phyloP scores from a whole-genome alignment of 2,888 invertebrate species.

The Galeruca laticollis region DNA sequence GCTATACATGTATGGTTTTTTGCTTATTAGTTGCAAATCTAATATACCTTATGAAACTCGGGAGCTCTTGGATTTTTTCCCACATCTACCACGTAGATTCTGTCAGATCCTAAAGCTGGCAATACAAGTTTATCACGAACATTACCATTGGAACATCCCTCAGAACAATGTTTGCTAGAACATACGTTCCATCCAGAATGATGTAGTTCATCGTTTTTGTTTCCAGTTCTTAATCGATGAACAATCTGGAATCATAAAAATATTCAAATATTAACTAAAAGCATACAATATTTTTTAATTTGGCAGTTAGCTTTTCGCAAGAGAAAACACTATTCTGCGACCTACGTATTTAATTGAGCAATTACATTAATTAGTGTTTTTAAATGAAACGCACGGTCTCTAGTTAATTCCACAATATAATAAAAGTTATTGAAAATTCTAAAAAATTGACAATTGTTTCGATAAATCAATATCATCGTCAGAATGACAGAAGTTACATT shows the following conservation, averaged over 20 bases:
- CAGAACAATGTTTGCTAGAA: slow-evolving; percentile 83
- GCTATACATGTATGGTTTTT: too few species aligned
- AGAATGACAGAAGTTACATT: too few species aligned
- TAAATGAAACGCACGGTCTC: too few species aligned
- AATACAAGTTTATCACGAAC: slow-evolving; percentile 84
- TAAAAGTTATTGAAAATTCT: too few species aligned
- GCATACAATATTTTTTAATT: too few species aligned
- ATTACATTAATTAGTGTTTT: too few species aligned
- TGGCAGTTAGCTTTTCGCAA: too few species aligned
- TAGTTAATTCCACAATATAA: too few species aligned
- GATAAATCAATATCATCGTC: too few species aligned
- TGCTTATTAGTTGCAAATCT: background rate
- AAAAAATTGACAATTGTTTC: too few species aligned
- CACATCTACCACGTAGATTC: slow-evolving; percentile 88
- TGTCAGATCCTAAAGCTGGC: slow-evolving; percentile 84
- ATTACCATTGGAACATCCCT: slow-evolving; percentile 64
- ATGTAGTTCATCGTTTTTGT: slow-evolving; percentile 89
- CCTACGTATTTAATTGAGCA: too few species aligned
- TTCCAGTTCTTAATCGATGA: slow-evolving; percentile 83
- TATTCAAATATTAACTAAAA: background rate
- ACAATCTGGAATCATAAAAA: slow-evolving; percentile 76
- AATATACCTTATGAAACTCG: slow-evolving; percentile 75
- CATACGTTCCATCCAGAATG: slow-evolving; percentile 98
- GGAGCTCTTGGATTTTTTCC: slow-evolving; percentile 81
- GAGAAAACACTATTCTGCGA: too few species aligned